A percentile compares a stretch with the other conserved stretches of the same genome.
Conservation (phyloP, 2,113 vertebrate genomes). For the Aepyceros melampus region DNA sequence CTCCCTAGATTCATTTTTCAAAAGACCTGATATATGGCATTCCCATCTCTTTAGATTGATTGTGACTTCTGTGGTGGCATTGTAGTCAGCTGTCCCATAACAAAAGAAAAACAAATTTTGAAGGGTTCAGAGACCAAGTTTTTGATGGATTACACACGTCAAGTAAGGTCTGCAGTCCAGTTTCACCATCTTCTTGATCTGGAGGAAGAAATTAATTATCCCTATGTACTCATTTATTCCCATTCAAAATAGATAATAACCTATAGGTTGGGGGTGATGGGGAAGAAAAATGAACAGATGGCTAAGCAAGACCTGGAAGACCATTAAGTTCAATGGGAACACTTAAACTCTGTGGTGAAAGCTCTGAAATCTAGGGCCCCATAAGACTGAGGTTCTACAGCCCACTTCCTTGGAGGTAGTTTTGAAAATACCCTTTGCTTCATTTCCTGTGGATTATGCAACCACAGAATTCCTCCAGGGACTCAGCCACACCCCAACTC, state of each 20-base stretch:
- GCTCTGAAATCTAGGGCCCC: not conserved
- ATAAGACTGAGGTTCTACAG: not conserved
- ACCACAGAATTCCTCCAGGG: constrained; percentile 47
- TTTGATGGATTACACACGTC: not conserved
- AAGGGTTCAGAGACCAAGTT: not conserved
- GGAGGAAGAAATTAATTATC: not conserved
- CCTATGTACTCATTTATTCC: not conserved
- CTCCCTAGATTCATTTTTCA: not conserved
- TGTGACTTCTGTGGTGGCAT: not conserved
- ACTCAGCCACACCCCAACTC: constrained; percentile 38
- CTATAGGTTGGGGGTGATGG: not conserved
- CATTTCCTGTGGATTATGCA: constrained; percentile 46
- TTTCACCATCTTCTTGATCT: not conserved
- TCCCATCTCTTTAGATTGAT: not conserved
- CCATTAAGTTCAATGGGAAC: not conserved
- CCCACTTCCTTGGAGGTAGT: constrained; percentile 29
- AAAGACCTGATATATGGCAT: not conserved
- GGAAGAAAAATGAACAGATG: not conserved
- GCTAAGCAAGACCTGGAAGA: not conserved
- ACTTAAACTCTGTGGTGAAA: not conserved
- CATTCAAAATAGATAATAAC: not conserved
- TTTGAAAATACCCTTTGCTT: constrained; percentile 56
- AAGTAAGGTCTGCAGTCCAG: not conserved
- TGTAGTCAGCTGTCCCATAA: not conserved
- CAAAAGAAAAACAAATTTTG: not conserved